phyloP scores from a whole-genome alignment of 2,888 invertebrate species.

The Podotricha telesiphe region DNA sequence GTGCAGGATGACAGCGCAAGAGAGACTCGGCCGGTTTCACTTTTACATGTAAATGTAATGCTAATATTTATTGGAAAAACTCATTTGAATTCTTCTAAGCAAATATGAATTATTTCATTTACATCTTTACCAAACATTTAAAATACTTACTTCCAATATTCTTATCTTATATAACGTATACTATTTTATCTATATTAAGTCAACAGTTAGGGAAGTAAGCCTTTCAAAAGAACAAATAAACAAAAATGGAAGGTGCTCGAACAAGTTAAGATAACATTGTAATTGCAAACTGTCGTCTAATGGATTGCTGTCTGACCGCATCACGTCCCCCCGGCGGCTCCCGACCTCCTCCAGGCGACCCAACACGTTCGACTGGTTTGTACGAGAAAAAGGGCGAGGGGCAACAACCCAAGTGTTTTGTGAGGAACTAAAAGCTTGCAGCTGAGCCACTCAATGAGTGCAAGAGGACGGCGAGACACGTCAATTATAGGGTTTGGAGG shows the following conservation, averaged over 20 bases:
- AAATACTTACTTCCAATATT: no score
- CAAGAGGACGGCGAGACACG: not conserved
- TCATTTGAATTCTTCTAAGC: not conserved
- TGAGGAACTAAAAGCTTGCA: conserved; percentile 15
- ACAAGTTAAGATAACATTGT: not conserved
- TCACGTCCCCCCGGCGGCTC: not conserved
- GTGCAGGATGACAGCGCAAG: not conserved
- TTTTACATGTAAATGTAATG: conserved; percentile 28
- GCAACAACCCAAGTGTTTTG: conserved; percentile 24
- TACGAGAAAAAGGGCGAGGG: conserved; percentile 21
- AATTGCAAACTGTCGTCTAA: conserved; percentile 19
- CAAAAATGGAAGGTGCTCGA: not conserved
- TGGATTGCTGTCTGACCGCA: conserved; percentile 22
- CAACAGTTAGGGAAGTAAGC: not conserved
- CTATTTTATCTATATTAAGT: not conserved
- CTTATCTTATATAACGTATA: no score
- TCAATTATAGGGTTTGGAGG: no score
- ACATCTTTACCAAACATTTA: no score
- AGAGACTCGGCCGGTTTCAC: conserved; percentile 28
- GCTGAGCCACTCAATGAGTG: conserved; percentile 11
- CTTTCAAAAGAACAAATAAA: not conserved
- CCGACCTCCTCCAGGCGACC: conserved; percentile 7
- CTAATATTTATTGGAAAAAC: conserved; percentile 6
- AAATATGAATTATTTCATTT: no score
- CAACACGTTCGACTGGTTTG: conserved; percentile 39